Evolutionary conservation across 2,113 vertebrate genomes (phyloP), one percentile per base, ranked within the genome.

Genomic region (Leptocoma aspasia): DNA sequence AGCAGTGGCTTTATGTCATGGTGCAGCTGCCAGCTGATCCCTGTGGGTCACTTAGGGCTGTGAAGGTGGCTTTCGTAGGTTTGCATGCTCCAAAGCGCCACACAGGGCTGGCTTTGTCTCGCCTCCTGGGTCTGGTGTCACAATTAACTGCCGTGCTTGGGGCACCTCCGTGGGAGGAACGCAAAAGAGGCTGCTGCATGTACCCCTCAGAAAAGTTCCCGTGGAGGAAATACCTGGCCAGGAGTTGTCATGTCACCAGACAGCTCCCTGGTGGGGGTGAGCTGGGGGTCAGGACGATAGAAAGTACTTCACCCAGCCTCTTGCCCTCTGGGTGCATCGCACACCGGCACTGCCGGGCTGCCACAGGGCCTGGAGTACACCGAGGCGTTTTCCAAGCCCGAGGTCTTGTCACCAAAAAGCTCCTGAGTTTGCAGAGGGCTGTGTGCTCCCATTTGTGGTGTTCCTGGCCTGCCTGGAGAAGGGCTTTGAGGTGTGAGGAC

Each of bases 81-180:
- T 4, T 20, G n/a, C 6, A 4, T n/a, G 41, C 27, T 45, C 45
- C 39, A 7, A 71, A 91, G 59, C 16, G 71, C 77, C n/a, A 6
- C 31, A 5, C 24, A 15, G 42, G 23, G 33, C 65, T 81, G 2
- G 1, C n/a, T 56, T 16, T 0, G 0, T 20, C 53, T 76, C 0
- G 0, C 12, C 30, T 19, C 4, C 19, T 21, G 22, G 20, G 7
- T 44, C 42, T 2, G 1, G 20, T 8, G 13, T 13, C 12, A 31
- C 52, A 82, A 57, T 44, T 33, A 23, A 44, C 41, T 11, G 9
- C 44, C 0, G 0, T 31, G 31, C 26, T 28, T 56, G 59, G 49
- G 35, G 30, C 31, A 37, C 28, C 50, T 69, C 50, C 5, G 0
- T 4, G 39, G 66, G 19, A 90, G 47, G 18, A 53, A 28, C 14